Evolutionary conservation across 2,113 vertebrate genomes (phyloP).

Genomic region (Melanostigma gelatinosum): DNA sequence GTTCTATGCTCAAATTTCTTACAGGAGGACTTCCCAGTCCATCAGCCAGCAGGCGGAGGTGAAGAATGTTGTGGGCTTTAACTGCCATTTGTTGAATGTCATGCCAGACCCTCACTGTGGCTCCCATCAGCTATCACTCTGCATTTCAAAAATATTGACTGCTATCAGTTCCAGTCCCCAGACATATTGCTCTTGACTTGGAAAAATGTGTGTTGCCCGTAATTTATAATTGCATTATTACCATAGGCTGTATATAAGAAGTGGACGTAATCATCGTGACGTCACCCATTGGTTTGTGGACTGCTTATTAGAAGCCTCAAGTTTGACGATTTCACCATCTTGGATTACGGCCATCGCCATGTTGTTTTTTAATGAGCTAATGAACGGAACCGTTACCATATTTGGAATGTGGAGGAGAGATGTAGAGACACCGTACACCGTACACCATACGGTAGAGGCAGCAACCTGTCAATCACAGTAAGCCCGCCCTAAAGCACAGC

Average conservation of each 20-base stretch:
- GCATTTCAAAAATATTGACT: background rate
- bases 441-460: too few species aligned
- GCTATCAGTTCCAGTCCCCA: background rate
- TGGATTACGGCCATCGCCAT: background rate
- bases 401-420: too few species aligned
- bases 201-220: background rate
- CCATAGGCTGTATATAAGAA: background rate
- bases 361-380: background rate
- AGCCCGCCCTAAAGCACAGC: too few species aligned
- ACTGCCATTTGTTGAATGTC: conserved; percentile 29
- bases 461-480: too few species aligned
- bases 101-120: background rate
- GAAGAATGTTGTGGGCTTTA: conserved; percentile 11
- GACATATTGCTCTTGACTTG: background rate
- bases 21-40: background rate
- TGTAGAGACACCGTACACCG: too few species aligned
- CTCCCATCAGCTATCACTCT: background rate
- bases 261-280: background rate
- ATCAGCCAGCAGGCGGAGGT: conserved; percentile 1
- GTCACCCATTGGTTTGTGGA: background rate
- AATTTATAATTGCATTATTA: background rate
- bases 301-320: background rate
- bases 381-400: too few species aligned
- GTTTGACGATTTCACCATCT: background rate
- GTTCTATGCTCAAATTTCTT: too few species aligned